Base-by-base conservation (phyloP, 2,113 vertebrate species). In the Esox niger region DNA sequence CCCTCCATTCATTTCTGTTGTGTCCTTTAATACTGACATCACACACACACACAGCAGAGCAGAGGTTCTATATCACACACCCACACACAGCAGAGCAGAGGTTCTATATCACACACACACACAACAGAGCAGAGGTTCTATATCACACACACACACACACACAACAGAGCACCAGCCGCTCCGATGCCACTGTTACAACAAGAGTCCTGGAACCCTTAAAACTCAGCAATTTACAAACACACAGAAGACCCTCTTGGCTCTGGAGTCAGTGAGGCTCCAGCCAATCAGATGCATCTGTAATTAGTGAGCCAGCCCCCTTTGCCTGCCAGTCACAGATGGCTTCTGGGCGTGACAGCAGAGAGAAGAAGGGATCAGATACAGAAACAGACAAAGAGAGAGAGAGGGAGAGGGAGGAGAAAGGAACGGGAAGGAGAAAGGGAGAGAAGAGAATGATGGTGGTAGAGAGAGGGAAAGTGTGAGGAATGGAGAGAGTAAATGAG, bases 311-410 rank as follows among this genome's bases (percentile, higher is more conserved):
- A 5, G 72, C 67, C 79, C 80, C 76, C 71, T 81, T 67, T 79
- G 78, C 68, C 25, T 77, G 59, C 76, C 66, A 69, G 82, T 80
- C 71, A 11, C 84, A 83, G 81, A 86, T 82, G 79, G 76, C 86
- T 82, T 79, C 70, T 43, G 60, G 82, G 75, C 80, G 75, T 76
- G 78, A 79, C 85, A 74, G 43, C 27, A 8, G 60, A 70, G 66
- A 82, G 68, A 81, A 66, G 75, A 70, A 64, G 68, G 65, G 73
- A 69, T 86, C 81, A 79, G 67, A 62, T 57, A 54, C 75, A 73
- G 66, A 64, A 8, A 29, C 46, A 62, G 62, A n/a, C n/a, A 59
- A 67, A 71, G 26, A 27, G 65, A 33, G 30, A 71, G 77, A 78
- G 80, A 62, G 77, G 54, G 46, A 64, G 69, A 62, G 64, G 66